Evolutionary conservation across 2,113 vertebrate genomes (phyloP).

Genomic region (Chelonoidis abingdonii): DNA sequence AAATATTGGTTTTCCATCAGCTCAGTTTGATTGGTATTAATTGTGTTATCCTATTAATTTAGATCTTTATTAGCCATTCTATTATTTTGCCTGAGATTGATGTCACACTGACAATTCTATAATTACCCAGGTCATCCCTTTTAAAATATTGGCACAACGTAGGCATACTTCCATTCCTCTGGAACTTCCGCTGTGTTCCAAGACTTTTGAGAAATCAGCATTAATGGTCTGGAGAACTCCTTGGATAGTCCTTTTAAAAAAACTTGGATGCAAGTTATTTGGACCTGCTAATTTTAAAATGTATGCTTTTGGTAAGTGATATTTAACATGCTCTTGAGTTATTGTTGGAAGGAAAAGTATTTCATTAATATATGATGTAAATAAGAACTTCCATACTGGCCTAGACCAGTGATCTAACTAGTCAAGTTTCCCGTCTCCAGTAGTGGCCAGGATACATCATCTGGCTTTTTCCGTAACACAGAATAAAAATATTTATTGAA

Average conservation of each 20-base stretch:
- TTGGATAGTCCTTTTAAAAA: background rate
- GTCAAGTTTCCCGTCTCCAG: background rate
- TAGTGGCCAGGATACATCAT: background rate
- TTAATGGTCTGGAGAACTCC: background rate
- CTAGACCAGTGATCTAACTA: background rate
- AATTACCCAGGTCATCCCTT: background rate
- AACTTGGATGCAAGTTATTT: background rate
- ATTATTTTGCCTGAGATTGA: background rate
- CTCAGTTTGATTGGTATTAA: background rate
- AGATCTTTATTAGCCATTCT: background rate
- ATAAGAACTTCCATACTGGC: background rate
- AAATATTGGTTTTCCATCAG: background rate
- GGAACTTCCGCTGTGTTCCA: background rate
- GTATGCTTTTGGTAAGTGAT: background rate
- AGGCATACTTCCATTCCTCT: background rate
- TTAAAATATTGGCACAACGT: background rate
- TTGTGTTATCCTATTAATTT: background rate
- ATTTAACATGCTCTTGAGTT: background rate
- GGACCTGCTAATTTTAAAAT: background rate
- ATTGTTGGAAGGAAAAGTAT: background rate
- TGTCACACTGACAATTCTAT: background rate
- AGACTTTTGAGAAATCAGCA: background rate
- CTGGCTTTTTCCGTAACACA: background rate
- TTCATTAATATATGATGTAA: background rate
- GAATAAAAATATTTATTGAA: background rate